Evolutionary conservation across 2,113 vertebrate species (phyloP).

Genomic region (Hystrix cristata): DNA sequence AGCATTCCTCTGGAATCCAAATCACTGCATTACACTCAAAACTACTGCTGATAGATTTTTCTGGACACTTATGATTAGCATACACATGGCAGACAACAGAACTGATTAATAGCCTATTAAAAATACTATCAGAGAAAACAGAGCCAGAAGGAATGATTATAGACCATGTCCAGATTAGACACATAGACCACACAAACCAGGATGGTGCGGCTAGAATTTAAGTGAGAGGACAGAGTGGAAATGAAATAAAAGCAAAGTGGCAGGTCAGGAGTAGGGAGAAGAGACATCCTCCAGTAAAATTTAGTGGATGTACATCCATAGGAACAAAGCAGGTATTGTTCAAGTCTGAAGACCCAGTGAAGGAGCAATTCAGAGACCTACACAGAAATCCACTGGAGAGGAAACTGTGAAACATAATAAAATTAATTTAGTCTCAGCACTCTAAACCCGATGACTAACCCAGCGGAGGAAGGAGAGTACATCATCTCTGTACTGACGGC

Average conservation of each 20-base stretch:
- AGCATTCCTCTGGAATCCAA: not conserved
- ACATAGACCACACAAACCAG: not conserved
- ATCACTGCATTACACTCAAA: not conserved
- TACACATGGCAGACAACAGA: slow-evolving; percentile 23
- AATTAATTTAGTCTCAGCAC: not conserved
- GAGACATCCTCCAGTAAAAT: not conserved
- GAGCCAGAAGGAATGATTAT: not conserved
- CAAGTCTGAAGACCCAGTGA: not conserved
- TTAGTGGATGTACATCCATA: not conserved
- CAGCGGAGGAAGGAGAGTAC: not conserved
- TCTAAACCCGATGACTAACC: not conserved
- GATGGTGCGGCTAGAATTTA: not conserved
- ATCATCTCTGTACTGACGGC: fast-evolving
- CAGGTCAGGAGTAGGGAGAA: not conserved
- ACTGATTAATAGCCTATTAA: slow-evolving; percentile 53
- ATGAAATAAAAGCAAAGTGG: not conserved
- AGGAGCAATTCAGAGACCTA: not conserved
- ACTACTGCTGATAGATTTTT: not conserved
- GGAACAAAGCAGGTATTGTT: not conserved
- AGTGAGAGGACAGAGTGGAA: not conserved
- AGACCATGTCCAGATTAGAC: not conserved
- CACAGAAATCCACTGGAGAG: not conserved
- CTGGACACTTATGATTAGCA: not conserved
- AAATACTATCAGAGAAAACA: slow-evolving; percentile 44
- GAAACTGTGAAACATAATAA: not conserved